Conservation (phyloP, 2,888 invertebrate genomes). For the Rutpela maculata region DNA sequence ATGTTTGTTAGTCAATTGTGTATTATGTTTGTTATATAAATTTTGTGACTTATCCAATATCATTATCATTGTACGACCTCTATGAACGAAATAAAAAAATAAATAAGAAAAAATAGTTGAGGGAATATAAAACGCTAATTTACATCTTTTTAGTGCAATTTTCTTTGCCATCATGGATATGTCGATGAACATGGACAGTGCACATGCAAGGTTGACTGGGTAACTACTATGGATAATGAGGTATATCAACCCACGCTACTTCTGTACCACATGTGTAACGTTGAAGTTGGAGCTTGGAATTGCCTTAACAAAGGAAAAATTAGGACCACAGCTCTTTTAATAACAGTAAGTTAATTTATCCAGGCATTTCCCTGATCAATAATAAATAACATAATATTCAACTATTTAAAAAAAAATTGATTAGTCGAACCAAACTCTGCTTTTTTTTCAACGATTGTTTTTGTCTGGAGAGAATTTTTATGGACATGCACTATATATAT, state of each 20-base stretch:
- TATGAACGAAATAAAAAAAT: too few species aligned
- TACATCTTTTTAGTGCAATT: slow-evolving; percentile 62
- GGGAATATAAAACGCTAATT: not conserved
- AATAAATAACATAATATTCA: too few species aligned
- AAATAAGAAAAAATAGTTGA: too few species aligned
- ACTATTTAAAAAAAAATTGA: too few species aligned
- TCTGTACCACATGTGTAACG: slow-evolving; percentile 73
- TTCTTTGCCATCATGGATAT: slow-evolving; percentile 71
- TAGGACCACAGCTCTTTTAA: slow-evolving; percentile 66
- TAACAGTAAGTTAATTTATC: slow-evolving; percentile 61
- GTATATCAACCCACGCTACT: slow-evolving; percentile 69
- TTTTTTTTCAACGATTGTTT: too few species aligned
- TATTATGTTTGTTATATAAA: too few species aligned
- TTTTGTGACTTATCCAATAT: too few species aligned
- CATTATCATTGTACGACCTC: too few species aligned
- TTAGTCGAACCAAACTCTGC: too few species aligned
- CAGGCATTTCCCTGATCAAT: slow-evolving; percentile 8
- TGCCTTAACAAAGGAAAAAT: slow-evolving; percentile 66
- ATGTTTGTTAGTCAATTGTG: too few species aligned
- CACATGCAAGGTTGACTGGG: slow-evolving; percentile 71
- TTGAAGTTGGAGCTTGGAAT: slow-evolving; percentile 69
- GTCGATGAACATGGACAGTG: slow-evolving; percentile 71
- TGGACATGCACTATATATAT: too few species aligned
- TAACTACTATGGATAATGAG: slow-evolving; percentile 67
- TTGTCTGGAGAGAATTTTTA: too few species aligned